Base-by-base conservation (phyloP, 2,888 invertebrate genomes). In the Tenthredo mesomela region DNA sequence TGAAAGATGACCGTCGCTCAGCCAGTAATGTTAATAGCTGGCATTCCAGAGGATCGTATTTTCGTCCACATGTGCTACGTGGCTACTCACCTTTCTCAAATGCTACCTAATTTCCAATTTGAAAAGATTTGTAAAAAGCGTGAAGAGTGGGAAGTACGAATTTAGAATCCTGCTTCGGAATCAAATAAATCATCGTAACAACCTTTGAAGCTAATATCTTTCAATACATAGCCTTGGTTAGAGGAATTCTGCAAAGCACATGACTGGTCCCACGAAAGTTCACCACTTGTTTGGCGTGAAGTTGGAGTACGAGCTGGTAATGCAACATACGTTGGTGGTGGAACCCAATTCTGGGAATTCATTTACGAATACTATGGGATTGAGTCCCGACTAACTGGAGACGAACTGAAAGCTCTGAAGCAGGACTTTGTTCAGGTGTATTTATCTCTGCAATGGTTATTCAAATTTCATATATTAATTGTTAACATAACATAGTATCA, bases 271-370 rank as follows among this genome's bases (percentile, higher is more conserved):
- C 94, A 95, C 85, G 88, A 87, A 1, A 92, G 90, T 71, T 95
- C 95, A 15, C 96, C 95, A 7, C 88, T 96, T 78, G 93, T 96
- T 87, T 96, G 96, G 95, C 95, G 95, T 91, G 95, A 96, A 92
- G 90, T 95, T 84, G 91, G 94, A 82, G 92, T 94, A 90, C 93
- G 94, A 88, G 95, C 95, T 29, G 95, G 95, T 70, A 95, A 94
- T 88, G 93, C 95, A 0, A 93, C 93, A 88, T 94, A 95, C 73
- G 94, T 96, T n/a, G 96, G 96, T 9, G 95, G 95, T 75, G 93
- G 94, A 4, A 91, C 94, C 65, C 94, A 95, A 84, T 96, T 96
- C 93, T 94, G 95, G 92, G 95, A 96, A 90, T 95, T 95, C 88
- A 94, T 95, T 87, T 94, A 94, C 90, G 94, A 95, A 54, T 96